phyloP scores from a whole-genome alignment of 2,797 vertebrate species.

The Sandelia bainsii region DNA sequence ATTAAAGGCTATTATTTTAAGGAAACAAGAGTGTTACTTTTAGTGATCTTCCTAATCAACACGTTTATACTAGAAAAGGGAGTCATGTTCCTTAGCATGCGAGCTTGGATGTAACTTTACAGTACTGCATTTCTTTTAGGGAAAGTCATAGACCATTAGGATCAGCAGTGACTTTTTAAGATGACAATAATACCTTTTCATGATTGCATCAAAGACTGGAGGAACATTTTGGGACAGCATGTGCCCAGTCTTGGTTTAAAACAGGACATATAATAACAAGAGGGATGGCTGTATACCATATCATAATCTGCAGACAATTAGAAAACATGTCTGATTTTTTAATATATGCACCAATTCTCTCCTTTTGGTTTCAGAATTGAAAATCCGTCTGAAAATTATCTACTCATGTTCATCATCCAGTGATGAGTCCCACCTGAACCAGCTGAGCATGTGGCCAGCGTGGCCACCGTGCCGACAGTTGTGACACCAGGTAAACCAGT shows the following conservation, averaged over 20 bases:
- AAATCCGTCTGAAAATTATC: background rate
- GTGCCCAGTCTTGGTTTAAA: background rate
- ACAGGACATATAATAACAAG: background rate
- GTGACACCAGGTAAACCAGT: slow-evolving; percentile 99
- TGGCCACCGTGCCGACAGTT: slow-evolving; percentile 98
- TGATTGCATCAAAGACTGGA: too few relatives aligned
- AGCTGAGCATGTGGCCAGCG: slow-evolving; percentile 98
- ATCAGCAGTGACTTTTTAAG: background rate
- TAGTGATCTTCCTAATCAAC: background rate
- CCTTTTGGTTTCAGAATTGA: background rate
- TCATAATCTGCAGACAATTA: background rate
- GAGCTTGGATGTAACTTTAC: background rate
- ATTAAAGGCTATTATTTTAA: background rate
- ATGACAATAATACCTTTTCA: background rate
- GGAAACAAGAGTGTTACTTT: background rate
- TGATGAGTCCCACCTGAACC: slow-evolving; percentile 91
- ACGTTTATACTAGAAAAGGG: background rate
- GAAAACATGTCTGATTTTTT: too few relatives aligned
- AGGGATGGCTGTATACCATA: background rate
- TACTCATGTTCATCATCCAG: background rate
- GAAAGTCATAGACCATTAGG: background rate
- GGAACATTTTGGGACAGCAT: background rate
- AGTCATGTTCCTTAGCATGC: background rate
- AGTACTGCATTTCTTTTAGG: background rate
- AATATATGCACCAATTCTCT: background rate